A percentile compares a stretch with the other conserved stretches of the same genome.
phyloP scores from a whole-genome alignment of 1,140 invertebrate species.

The Papilio aristodemus region DNA sequence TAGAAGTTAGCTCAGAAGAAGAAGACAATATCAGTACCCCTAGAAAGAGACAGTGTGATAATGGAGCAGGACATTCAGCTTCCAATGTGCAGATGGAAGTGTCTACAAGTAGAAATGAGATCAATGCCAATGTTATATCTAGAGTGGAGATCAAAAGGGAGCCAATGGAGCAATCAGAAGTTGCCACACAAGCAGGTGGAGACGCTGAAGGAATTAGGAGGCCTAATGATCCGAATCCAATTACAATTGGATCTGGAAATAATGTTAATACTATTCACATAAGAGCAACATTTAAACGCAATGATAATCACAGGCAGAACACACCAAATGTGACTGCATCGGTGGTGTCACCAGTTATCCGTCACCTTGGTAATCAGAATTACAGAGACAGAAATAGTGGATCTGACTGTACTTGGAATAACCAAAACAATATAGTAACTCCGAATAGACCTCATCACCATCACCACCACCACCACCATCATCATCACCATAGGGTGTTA shows the following conservation, averaged over 20 bases:
- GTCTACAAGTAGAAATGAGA: slow-evolving; percentile 30
- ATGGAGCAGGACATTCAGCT: slow-evolving; percentile 39
- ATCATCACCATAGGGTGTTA: slow-evolving; percentile 41
- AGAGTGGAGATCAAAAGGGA: slow-evolving; percentile 62
- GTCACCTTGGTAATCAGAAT: slow-evolving; percentile 1
- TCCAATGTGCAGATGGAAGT: slow-evolving; percentile 40
- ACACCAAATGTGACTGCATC: slow-evolving; percentile 7
- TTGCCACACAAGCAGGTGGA: slow-evolving; percentile 33
- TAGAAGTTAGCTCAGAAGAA: slow-evolving; percentile 78
- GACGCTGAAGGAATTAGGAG: slow-evolving; percentile 16
- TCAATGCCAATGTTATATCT: slow-evolving; percentile 34
- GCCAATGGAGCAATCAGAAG: slow-evolving; percentile 44
- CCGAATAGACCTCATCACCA: slow-evolving; percentile 48
- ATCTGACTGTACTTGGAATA: slow-evolving; percentile 11
- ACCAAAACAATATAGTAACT: slow-evolving; percentile 44
- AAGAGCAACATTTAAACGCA: slow-evolving; percentile 23
- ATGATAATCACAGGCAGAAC: slow-evolving; percentile 32
- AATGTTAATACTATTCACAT: slow-evolving; percentile 21
- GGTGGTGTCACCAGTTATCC: neutral
- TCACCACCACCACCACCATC: slow-evolving; percentile 51
- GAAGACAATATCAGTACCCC: slow-evolving; percentile 65
- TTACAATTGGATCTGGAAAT: slow-evolving; percentile 1
- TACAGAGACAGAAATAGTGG: slow-evolving; percentile 29
- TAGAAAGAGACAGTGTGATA: slow-evolving; percentile 60
- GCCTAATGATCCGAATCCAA: slow-evolving; percentile 34